Percentiles rank a stretch among this genome's conserved stretches.
Evolutionary conservation across 2,113 vertebrate genomes (phyloP).

Genomic region (Pica pica): DNA sequence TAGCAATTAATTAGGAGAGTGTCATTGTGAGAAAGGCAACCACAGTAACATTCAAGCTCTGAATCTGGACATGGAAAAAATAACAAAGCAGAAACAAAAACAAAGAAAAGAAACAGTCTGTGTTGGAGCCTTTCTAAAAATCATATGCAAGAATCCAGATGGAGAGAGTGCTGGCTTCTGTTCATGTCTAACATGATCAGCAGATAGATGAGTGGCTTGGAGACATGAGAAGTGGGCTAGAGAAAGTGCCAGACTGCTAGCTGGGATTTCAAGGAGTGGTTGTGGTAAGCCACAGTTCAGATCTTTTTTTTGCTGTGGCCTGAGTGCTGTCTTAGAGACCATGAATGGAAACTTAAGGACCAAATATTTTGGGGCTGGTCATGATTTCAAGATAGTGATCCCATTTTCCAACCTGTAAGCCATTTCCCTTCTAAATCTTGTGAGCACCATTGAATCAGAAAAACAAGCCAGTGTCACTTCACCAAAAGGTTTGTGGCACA

Average conservation of each 20-base stretch:
- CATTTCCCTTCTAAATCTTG: neutral
- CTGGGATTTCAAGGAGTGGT: conserved; percentile 49
- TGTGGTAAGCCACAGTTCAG: conserved; percentile 39
- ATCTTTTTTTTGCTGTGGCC: neutral
- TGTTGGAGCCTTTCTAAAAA: conserved; percentile 59
- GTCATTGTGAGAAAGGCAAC: conserved; percentile 12
- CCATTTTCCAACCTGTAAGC: conserved; percentile 42
- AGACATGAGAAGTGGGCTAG: neutral
- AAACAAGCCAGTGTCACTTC: neutral
- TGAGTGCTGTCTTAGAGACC: conserved; percentile 23
- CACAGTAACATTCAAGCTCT: neutral
- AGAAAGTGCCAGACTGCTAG: conserved; percentile 28
- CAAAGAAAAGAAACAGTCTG: conserved; percentile 18
- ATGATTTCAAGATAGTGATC: neutral
- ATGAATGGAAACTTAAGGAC: conserved; percentile 55
- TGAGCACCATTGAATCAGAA: neutral
- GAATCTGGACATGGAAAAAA: conserved; percentile 36
- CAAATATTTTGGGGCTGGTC: conserved; percentile 27
- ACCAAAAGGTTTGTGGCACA: neutral
- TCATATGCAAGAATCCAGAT: conserved; percentile 43
- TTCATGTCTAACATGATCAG: conserved; percentile 30
- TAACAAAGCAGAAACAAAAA: conserved; percentile 42
- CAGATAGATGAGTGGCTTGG: conserved; percentile 57
- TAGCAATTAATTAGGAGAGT: neutral
- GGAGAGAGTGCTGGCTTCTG: conserved; percentile 21